Evolutionary conservation across 2,113 vertebrate species (phyloP).

Genomic region (Mystacornis crossleyi): DNA sequence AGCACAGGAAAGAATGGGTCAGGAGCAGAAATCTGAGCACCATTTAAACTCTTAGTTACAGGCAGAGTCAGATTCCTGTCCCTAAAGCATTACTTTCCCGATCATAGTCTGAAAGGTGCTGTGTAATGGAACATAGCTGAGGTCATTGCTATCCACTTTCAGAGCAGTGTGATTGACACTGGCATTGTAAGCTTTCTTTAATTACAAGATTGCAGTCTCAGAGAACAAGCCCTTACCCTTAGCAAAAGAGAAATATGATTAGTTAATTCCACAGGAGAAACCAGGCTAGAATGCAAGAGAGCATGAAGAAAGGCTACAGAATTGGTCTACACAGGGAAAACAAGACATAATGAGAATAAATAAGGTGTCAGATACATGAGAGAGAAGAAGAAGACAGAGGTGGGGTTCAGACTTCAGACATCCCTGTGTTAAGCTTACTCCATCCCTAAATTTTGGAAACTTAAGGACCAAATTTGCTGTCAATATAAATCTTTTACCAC

Average conservation of each 20-base stretch:
- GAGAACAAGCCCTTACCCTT: constrained; percentile 41
- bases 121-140: constrained; percentile 28
- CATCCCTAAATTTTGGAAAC: background rate
- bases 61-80: background rate
- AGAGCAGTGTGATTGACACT: constrained; percentile 27
- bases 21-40: background rate
- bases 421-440: background rate
- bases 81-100: constrained; percentile 25
- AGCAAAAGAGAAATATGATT: constrained; percentile 54
- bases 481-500: background rate
- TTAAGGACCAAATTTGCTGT: background rate
- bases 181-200: constrained; percentile 56
- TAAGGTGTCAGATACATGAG: background rate
- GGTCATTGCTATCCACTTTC: constrained; percentile 13
- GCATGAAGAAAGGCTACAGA: background rate
- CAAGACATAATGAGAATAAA: background rate
- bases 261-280: constrained; percentile 39
- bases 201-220: constrained; percentile 52
- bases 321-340: background rate
- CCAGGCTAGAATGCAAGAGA: background rate
- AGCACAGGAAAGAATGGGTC: background rate
- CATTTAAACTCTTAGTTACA: constrained; percentile 3
- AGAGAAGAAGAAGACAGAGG: background rate
- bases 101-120: constrained; percentile 35
- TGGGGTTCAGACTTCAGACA: background rate